A percentile compares a stretch with the other conserved stretches of the same genome.
These are phyloP conservation scores for Cottoperca gobio DNA, from an alignment of 2,797 vertebrate genomes.

Conservation along the genomic window DNA sequence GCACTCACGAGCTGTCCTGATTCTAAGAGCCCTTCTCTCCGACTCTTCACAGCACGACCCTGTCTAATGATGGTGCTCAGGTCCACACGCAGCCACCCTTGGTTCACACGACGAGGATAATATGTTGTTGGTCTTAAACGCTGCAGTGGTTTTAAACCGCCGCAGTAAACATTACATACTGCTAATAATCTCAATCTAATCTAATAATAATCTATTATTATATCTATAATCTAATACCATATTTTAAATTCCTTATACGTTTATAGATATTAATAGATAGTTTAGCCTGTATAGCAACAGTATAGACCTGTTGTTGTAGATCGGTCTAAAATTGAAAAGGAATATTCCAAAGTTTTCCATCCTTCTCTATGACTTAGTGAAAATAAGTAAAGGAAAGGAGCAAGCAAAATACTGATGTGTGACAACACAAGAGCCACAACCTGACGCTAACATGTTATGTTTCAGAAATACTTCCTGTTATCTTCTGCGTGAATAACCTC, in stretches of 20 bases:
- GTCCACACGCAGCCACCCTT: not conserved
- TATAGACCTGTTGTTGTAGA: not conserved
- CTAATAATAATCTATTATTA: too few species aligned
- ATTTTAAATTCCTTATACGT: not conserved
- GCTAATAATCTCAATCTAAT: too few species aligned
- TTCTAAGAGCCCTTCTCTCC: constrained; percentile 30
- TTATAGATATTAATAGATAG: too few species aligned
- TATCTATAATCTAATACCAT: too few species aligned
- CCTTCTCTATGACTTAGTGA: not conserved
- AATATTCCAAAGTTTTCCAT: not conserved
- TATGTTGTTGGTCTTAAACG: constrained; percentile 13
- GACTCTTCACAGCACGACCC: not conserved
- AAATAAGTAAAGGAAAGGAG: not conserved
- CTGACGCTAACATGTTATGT: not conserved
- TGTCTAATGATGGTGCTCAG: constrained; percentile 16
- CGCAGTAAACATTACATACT: not conserved
- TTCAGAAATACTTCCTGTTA: not conserved
- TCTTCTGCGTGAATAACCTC: not conserved
- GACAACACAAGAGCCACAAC: not conserved
- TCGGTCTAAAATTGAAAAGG: not conserved
- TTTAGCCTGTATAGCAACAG: too few species aligned
- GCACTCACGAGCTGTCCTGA: constrained; percentile 14
- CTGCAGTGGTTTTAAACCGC: not conserved
- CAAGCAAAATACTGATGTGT: not conserved
- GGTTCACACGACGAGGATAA: constrained; percentile 10